These are phyloP conservation scores for Agrochola lychnidis DNA, from an alignment of 2,888 invertebrate genomes.

Conservation along the genomic window DNA sequence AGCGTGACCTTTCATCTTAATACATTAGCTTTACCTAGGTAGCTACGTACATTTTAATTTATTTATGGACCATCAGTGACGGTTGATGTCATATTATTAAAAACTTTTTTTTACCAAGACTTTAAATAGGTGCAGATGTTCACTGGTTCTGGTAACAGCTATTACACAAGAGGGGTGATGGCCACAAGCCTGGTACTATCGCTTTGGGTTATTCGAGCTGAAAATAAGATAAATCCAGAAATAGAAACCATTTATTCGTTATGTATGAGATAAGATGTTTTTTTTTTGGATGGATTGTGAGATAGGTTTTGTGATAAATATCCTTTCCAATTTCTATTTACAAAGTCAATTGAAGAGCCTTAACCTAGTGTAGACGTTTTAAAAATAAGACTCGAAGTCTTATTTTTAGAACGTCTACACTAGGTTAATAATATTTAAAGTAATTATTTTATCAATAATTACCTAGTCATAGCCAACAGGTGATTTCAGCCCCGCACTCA, in stretches of 20 bases:
- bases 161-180: too few relatives aligned
- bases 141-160: not conserved
- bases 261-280: not conserved
- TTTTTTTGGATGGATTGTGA: not conserved
- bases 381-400: too few relatives aligned
- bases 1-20: slow-evolving; percentile 36
- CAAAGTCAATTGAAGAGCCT: not conserved
- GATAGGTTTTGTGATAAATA: not conserved
- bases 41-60: not conserved
- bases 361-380: too few relatives aligned
- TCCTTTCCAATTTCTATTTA: not conserved
- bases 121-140: not conserved
- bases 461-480: not conserved
- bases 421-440: not conserved
- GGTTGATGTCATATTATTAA: not conserved
- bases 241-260: not conserved
- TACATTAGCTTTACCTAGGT: slow-evolving; percentile 41
- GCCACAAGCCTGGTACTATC: too few relatives aligned
- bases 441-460: not conserved
- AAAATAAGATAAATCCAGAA: not conserved
- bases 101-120: not conserved
- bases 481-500: slow-evolving; percentile 2
- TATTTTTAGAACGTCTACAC: not conserved
- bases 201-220: not conserved
- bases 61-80: not conserved